Evolutionary conservation across 2,113 vertebrate genomes (phyloP).

Genomic region (Anguilla rostrata): DNA sequence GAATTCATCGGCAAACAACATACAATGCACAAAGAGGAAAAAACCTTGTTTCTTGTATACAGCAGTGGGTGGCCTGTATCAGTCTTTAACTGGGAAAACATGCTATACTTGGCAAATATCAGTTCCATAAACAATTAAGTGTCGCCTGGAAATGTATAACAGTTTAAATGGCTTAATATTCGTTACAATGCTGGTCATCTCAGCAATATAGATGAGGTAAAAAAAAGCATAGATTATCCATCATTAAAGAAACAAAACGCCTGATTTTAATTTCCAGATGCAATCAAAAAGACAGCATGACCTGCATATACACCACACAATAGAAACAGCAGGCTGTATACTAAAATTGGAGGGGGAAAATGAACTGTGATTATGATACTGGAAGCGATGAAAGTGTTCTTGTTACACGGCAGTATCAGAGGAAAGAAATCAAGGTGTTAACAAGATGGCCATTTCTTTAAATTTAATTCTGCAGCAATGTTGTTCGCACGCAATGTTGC

Average conservation of each 20-base stretch:
- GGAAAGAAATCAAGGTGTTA: conserved; percentile 14
- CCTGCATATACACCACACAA: background rate
- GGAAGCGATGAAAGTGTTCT: background rate
- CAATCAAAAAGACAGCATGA: background rate
- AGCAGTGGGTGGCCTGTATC: background rate
- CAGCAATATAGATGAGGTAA: background rate
- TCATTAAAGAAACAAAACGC: background rate
- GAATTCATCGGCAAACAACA: background rate
- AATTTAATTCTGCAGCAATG: background rate
- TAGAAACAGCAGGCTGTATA: background rate
- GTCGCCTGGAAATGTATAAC: background rate
- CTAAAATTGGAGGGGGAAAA: background rate
- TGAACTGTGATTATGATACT: background rate
- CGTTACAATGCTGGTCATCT: background rate
- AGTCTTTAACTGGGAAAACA: background rate
- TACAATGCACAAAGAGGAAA: background rate
- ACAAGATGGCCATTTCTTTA: background rate
- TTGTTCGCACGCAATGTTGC: background rate
- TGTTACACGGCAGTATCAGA: background rate
- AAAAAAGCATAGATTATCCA: background rate
- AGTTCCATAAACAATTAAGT: background rate
- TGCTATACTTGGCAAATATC: background rate
- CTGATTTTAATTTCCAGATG: background rate
- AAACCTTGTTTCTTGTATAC: background rate
- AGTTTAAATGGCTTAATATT: background rate